These are phyloP conservation scores for Morus bassanus DNA, from an alignment of 2,797 vertebrate species.

Conservation along the genomic window DNA sequence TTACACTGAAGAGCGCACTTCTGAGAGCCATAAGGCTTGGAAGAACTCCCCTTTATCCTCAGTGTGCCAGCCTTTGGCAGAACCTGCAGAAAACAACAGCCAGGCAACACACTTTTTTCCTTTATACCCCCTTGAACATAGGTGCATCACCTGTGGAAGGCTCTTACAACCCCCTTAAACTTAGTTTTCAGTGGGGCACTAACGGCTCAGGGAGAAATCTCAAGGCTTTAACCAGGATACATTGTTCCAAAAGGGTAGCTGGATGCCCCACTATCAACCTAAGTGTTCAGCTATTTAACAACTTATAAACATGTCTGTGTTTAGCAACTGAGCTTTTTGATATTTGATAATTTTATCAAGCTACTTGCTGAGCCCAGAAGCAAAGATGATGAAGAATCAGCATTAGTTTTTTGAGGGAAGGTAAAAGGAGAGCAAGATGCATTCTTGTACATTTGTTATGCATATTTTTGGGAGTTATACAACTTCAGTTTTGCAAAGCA, in stretches of 20 bases:
- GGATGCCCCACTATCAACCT: neutral
- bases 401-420: neutral
- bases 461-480: constrained; percentile 19
- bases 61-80: neutral
- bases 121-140: neutral
- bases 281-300: neutral
- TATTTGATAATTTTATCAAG: neutral
- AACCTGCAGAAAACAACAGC: neutral
- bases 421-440: neutral
- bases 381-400: neutral
- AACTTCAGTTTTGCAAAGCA: constrained; percentile 60
- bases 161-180: neutral
- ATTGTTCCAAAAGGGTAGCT: neutral
- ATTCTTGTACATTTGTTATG: neutral
- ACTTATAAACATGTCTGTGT: neutral
- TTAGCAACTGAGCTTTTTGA: neutral
- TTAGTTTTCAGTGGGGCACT: neutral
- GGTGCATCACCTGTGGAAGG: neutral
- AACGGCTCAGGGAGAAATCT: neutral
- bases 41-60: neutral
- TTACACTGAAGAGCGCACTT: neutral
- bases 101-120: rapidly evolving
- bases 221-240: neutral
- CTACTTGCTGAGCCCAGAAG: neutral
- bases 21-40: neutral